Base-by-base conservation (phyloP, 37 sponge, comb jelly and placozoan genomes). In the Crambe crambe region DNA sequence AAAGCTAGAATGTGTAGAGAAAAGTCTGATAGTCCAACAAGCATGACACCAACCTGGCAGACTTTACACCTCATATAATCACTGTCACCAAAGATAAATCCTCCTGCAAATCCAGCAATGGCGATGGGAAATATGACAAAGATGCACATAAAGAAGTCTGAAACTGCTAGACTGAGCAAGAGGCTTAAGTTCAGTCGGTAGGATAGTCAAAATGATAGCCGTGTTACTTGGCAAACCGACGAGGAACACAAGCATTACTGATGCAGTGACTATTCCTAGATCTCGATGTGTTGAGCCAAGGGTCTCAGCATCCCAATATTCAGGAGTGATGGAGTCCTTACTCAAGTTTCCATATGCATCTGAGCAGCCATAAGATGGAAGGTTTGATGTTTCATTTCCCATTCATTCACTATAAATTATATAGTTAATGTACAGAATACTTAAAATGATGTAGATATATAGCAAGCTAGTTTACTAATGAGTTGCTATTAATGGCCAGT, bases 161-260 rank as follows among this genome's bases (percentile, higher is more conserved):
- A 23, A 1, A 88, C 35, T 12, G 82, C 65, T 26, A 88, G 73
- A 56, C 41, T 77, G 25, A 77, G 57, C 9, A 88, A 56, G 4
- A 82, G 56, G 2, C 81, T 42, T 39, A 29, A 70, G 57, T 6
- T 44, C 41, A 17, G 59, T 70, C 41, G 59, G 58, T 26, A 76
- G 0, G 25, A 82, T 56, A 17, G 57, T 67, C n/a, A 72, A 15
- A 12, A 88, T 37, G 23, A 88, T 22, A n/a, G n/a, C n/a, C n/a
- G n/a, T n/a, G 38, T 88, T 88, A 76, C 82, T 81, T 12, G 59
- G 22, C 25, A 88, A 70, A 20, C 77, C 82, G 10, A 88, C 35
- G 37, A 88, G 75, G 75, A 82, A 73, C 3, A 88, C 23, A 0
- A 51, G 30, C 38, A 66, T 29, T 22, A 88, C 20, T 15, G 58